These are phyloP conservation scores for Pholis gunnellus DNA, from an alignment of 2,113 vertebrate species.

Conservation along the genomic window DNA sequence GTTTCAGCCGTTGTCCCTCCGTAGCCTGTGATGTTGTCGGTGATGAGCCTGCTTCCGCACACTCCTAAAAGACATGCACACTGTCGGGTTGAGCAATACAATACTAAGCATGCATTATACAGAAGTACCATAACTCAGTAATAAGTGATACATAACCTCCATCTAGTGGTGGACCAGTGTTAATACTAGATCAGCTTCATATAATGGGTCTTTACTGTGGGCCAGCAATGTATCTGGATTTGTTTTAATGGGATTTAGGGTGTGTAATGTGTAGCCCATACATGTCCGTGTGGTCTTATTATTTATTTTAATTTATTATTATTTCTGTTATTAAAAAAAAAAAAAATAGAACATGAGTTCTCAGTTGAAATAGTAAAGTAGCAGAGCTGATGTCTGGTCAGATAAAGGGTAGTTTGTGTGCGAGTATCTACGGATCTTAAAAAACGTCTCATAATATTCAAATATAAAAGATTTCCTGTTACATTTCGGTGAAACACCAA, in stretches of 20 bases:
- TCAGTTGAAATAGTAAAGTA: not conserved
- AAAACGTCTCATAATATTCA: not conserved
- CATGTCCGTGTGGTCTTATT: not conserved
- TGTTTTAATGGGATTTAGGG: conserved; percentile 1
- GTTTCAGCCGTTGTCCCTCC: conserved; percentile 32
- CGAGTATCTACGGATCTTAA: not conserved
- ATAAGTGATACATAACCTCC: conserved; percentile 35
- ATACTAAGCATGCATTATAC: too few relatives aligned
- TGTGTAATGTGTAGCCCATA: not conserved
- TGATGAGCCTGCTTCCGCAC: conserved; percentile 42
- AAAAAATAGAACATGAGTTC: not conserved
- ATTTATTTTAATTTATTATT: not conserved
- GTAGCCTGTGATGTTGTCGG: conserved; percentile 47
- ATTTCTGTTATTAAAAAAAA: not conserved
- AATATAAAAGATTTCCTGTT: not conserved
- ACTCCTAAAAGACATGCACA: not conserved
- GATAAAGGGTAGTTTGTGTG: not conserved
- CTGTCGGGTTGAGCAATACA: too few relatives aligned
- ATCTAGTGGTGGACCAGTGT: conserved; percentile 53
- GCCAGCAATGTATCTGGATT: not conserved
- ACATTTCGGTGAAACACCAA: not conserved
- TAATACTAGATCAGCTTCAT: not conserved
- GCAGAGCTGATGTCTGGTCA: not conserved
- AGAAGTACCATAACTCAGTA: not conserved
- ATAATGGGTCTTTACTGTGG: not conserved